Evolutionary conservation across 2,113 vertebrate genomes (phyloP), one percentile per base, ranked within the genome.

Genomic region (Microtus montanus): DNA sequence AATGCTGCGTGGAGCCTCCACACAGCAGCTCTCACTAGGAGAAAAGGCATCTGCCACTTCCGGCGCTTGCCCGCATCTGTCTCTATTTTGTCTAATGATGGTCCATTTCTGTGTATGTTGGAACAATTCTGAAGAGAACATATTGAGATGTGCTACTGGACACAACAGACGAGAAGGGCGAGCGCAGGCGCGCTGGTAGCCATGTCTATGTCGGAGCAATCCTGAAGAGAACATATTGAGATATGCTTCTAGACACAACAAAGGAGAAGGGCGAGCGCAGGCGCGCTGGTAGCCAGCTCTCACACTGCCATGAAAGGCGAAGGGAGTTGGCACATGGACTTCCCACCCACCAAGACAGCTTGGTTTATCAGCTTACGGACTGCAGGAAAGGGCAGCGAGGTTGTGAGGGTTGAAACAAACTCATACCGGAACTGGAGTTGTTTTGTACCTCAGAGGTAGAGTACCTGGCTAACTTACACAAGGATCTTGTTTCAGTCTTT

Each of bases 21-120:
- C 0, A 0, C 38, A 61, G 14, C 54, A 33, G 30, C 12, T 63
- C 19, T 87, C 9, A 4, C 41, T 61, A 28, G 0, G 19, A 73
- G 74, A 52, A 90, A 30, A 93, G 33, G 6, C 4, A 3, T 30
- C 41, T 38, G 30, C 12, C 22, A 47, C 30, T 33, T 24, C 52
- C 0, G 1, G 63, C 1, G 0, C 0, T 0, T 7, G 28, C 4
- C 17, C 28, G 8, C 17, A 0, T 17, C 15, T 30, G 33, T 79
- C 77, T 75, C 52, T 47, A 12, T 93, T 96, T 68, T 93, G 49
- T 35, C 3, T 44, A 75, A 83, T 70, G 79, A 83, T 13, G 11
- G 33, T 30, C 47, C 26, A 9, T 28, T 66, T 95, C 89, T 88
- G 22, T 82, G 78, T 95, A 52, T 93, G 61, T 77, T 63, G 71